phyloP scores from a whole-genome alignment of 2,888 invertebrate genomes.

The Thecocarcelia acutangulata region DNA sequence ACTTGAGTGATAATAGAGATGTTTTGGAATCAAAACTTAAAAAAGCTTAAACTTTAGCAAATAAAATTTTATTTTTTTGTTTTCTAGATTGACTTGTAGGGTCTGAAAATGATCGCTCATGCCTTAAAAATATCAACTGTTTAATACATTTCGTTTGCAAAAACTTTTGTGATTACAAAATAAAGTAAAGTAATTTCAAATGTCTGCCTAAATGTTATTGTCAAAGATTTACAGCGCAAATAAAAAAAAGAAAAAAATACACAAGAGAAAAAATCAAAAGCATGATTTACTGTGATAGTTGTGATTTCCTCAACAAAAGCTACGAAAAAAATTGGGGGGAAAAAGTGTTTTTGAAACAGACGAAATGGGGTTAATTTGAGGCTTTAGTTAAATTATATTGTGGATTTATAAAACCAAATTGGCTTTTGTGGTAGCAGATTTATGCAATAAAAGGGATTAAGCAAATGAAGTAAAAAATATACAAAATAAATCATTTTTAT shows the following conservation, averaged over 20 bases:
- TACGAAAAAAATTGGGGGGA: neutral
- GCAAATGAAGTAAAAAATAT: neutral
- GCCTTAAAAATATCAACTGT: neutral
- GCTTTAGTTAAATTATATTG: conserved; percentile 18
- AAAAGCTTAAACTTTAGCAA: too few relatives aligned
- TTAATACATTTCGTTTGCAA: conserved; percentile 13
- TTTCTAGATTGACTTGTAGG: neutral
- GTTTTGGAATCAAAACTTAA: too few relatives aligned
- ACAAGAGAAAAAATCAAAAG: neutral
- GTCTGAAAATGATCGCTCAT: neutral
- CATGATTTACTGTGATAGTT: conserved; percentile 3
- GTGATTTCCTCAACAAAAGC: too few relatives aligned
- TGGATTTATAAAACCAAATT: neutral
- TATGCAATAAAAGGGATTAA: neutral
- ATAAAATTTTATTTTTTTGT: too few relatives aligned
- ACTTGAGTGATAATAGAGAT: too few relatives aligned
- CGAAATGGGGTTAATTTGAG: conserved; percentile 29
- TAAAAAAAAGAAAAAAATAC: neutral
- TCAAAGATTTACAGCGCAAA: conserved; percentile 20
- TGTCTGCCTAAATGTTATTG: conserved; percentile 30
- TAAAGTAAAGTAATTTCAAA: conserved; percentile 36
- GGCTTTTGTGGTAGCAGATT: neutral
- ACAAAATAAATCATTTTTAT: neutral
- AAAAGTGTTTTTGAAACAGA: neutral
- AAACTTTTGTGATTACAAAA: conserved; percentile 8